Conservation (phyloP, 1,140 invertebrate genomes). For the Euwallacea fornicatus region DNA sequence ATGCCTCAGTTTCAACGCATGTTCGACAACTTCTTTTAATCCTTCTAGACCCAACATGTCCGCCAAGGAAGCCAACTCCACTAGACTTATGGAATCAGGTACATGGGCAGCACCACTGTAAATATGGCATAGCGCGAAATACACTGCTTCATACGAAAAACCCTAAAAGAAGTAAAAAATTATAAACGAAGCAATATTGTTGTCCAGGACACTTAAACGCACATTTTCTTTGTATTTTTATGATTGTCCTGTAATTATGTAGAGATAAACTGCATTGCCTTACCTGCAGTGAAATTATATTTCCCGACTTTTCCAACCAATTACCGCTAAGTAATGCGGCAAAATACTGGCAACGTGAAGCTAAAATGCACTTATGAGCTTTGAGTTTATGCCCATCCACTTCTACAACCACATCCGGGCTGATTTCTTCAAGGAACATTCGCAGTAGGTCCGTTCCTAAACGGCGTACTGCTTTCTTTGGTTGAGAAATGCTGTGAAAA, state of each 20-base stretch:
- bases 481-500: constrained; percentile 40
- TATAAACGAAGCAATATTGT: neutral
- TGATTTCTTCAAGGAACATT: constrained; percentile 88
- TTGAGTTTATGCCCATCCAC: constrained; percentile 76
- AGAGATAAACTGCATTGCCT: constrained; percentile 2
- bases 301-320: constrained; percentile 76
- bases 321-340: constrained; percentile 84
- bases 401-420: constrained; percentile 74
- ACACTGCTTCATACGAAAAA: constrained; percentile 80
- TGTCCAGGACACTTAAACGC: constrained; percentile 2
- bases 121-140: constrained; percentile 89
- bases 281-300: constrained; percentile 67
- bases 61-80: constrained; percentile 81
- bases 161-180: constrained; percentile 63
- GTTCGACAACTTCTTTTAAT: constrained; percentile 85
- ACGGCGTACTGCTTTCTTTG: constrained; percentile 56
- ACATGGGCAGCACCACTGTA: constrained; percentile 86
- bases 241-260: neutral
- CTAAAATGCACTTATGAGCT: constrained; percentile 88
- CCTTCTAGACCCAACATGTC: constrained; percentile 88
- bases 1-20: constrained; percentile 84
- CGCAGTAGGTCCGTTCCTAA: constrained; percentile 82
- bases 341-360: constrained; percentile 88
- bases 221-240: neutral
- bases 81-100: constrained; percentile 79